Conservation (phyloP, 2,113 vertebrate genomes). For the Eulemur macaco region DNA sequence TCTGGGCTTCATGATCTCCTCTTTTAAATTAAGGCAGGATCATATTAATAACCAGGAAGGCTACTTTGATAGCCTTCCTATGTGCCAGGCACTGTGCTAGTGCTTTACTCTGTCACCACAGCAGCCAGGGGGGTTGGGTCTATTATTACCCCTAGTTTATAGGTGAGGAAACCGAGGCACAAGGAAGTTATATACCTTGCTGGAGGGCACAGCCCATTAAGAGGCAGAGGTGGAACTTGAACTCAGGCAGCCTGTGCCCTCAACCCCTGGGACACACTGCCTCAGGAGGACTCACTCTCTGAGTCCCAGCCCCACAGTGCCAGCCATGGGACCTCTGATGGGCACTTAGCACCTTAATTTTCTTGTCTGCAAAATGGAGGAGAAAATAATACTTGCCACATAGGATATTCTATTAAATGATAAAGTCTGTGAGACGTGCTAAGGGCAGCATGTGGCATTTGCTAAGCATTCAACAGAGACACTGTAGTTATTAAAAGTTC, state of each 20-base stretch:
- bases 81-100: background rate
- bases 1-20: background rate
- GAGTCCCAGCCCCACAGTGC: background rate
- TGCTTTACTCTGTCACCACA: background rate
- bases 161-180: background rate
- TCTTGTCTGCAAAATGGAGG: background rate
- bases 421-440: background rate
- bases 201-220: background rate
- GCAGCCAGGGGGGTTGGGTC: background rate
- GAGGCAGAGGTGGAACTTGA: background rate
- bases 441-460: background rate
- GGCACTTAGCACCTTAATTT: background rate
- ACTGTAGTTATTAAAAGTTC: rapidly evolving
- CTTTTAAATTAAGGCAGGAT: background rate
- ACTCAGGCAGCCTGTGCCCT: background rate
- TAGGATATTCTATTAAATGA: background rate
- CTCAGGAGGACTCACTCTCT: background rate
- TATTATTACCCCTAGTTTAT: background rate
- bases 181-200: background rate
- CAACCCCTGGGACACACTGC: background rate
- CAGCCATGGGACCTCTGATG: background rate
- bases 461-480: background rate
- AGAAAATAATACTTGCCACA: background rate
- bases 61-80: background rate
- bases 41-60: too few species aligned